These are phyloP conservation scores for Ovis aries DNA, from an alignment of 2,113 vertebrate species.

Conservation along the genomic window DNA sequence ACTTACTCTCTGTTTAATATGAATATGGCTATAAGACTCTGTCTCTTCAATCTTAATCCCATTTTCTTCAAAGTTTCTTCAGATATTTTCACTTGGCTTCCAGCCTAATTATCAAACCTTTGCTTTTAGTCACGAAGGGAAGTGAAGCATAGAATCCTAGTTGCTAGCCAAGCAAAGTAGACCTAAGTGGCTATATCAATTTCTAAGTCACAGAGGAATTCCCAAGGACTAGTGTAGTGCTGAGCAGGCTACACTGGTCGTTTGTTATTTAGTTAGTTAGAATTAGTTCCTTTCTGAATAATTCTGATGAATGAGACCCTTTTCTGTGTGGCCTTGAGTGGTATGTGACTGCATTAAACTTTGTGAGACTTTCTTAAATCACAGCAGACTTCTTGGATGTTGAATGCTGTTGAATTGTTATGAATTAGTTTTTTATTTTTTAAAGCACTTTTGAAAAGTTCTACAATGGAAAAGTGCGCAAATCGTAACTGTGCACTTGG, in stretches of 20 bases:
- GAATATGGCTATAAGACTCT: neutral
- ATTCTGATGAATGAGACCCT: neutral
- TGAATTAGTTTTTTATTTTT: neutral
- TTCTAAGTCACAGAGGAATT: conserved; percentile 30
- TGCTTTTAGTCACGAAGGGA: neutral
- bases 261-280: neutral
- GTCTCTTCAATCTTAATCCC: neutral
- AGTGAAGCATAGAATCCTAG: neutral
- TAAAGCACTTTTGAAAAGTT: neutral
- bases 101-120: neutral
- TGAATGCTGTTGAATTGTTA: neutral
- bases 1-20: neutral
- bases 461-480: neutral
- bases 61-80: conserved; percentile 6
- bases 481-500: neutral
- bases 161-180: neutral
- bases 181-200: neutral
- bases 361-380: conserved; percentile 19
- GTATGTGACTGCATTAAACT: neutral
- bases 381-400: neutral
- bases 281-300: neutral
- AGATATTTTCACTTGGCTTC: neutral
- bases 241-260: neutral
- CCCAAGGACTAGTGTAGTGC: neutral
- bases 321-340: neutral